Evolutionary conservation across 2,888 invertebrate genomes (phyloP).

Genomic region (Netelia virgata): DNA sequence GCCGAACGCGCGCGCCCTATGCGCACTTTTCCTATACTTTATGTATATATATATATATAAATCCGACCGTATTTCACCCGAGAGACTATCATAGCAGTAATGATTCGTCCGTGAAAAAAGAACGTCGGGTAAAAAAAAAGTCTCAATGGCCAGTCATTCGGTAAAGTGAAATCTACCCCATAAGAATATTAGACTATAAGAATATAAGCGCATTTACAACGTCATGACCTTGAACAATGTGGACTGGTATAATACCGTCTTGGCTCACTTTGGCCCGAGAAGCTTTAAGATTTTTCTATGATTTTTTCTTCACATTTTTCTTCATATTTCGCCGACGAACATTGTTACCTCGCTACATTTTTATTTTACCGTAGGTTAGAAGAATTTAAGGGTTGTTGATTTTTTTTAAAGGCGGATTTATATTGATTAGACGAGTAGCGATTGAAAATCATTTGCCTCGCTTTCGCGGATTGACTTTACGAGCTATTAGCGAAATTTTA

Average conservation of each 20-base stretch:
- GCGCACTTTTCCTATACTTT: conserved; percentile 41
- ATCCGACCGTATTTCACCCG: conserved; percentile 69
- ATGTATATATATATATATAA: conserved; percentile 22
- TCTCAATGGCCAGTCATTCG: conserved; percentile 58
- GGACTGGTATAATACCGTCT: conserved; percentile 29
- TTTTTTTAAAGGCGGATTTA: background rate
- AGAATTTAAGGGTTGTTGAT: background rate
- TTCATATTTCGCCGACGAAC: conserved; percentile 14
- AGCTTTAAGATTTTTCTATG: conserved; percentile 25
- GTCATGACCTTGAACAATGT: conserved; percentile 72
- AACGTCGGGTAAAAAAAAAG: conserved; percentile 76
- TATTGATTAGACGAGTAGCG: background rate
- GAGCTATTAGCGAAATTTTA: conserved; percentile 5
- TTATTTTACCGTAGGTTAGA: no score
- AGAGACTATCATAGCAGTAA: conserved; percentile 82
- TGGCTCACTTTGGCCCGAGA: conserved; percentile 32
- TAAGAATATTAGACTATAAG: conserved; percentile 64
- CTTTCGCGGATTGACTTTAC: background rate
- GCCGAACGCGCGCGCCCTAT: conserved; percentile 33
- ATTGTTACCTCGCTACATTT: background rate
- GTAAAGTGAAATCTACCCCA: conserved; percentile 49
- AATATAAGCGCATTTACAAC: conserved; percentile 78
- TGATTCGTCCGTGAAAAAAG: conserved; percentile 73
- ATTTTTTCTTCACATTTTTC: conserved; percentile 21
- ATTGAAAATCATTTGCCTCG: conserved; percentile 30